Percentiles rank a stretch among this genome's conserved stretches.
Conservation (phyloP, 2,113 vertebrate species). For the Corythornis cristatus region DNA sequence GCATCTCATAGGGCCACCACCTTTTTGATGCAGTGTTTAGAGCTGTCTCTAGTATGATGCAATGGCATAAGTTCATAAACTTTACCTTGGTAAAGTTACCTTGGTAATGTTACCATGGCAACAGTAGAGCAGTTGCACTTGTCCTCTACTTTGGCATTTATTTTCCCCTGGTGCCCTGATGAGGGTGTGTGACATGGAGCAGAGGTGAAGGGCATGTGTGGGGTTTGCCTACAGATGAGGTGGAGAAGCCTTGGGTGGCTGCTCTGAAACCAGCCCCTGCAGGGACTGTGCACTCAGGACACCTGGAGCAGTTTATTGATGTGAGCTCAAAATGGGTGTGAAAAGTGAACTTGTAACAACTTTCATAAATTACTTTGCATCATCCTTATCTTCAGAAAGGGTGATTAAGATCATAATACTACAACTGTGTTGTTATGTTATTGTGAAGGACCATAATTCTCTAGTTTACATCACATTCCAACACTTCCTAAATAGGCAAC, state of each 20-base stretch:
- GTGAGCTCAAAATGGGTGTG: background rate
- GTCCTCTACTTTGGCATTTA: background rate
- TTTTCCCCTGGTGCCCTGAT: background rate
- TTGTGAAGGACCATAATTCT: background rate
- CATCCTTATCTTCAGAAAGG: background rate
- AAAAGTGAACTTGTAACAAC: background rate
- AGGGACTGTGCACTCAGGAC: fast-evolving
- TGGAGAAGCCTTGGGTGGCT: background rate
- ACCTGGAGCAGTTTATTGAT: background rate
- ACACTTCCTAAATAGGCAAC: background rate
- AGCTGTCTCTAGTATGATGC: background rate
- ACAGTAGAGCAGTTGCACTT: background rate
- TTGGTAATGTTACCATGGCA: background rate
- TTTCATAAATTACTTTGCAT: background rate
- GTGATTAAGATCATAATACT: background rate
- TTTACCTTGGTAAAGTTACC: background rate
- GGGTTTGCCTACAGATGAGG: background rate
- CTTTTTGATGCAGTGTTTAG: background rate
- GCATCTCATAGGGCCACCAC: background rate
- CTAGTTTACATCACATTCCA: background rate
- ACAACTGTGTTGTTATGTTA: background rate
- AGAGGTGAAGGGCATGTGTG: background rate
- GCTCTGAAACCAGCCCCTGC: background rate
- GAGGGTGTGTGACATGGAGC: background rate
- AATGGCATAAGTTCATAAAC: background rate